phyloP scores from a whole-genome alignment of 2,113 vertebrate species.

The Agelaius tricolor region DNA sequence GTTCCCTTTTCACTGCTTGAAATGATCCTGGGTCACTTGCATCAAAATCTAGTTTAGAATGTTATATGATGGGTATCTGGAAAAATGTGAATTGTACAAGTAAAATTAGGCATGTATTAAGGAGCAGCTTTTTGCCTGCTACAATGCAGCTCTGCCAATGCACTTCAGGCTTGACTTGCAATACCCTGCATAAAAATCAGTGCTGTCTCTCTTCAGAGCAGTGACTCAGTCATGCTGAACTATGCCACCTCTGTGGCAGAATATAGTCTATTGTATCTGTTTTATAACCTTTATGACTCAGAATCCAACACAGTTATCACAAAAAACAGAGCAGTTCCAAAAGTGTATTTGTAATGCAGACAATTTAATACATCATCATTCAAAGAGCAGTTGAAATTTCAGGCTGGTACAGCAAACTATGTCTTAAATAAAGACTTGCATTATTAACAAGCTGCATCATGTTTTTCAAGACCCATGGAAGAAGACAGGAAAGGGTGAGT shows the following conservation, averaged over 20 bases:
- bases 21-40: neutral
- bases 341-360: neutral
- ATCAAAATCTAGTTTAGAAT: neutral
- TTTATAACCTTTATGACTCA: conserved; percentile 47
- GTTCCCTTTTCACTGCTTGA: neutral
- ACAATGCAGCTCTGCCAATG: neutral
- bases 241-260: conserved; percentile 3
- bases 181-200: neutral
- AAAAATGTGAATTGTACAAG: neutral
- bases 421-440: neutral
- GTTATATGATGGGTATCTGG: neutral
- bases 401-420: neutral
- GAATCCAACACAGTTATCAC: neutral
- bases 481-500: neutral
- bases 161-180: conserved; percentile 36
- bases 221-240: conserved; percentile 26
- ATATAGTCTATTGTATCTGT: neutral
- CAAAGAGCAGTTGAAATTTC: neutral
- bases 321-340: neutral
- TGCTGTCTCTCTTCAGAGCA: neutral
- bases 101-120: neutral
- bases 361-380: neutral
- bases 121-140: neutral
- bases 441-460: neutral
- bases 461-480: neutral